These are phyloP conservation scores for Lochmaea capreae DNA, from an alignment of 2,888 invertebrate species.

Conservation along the genomic window DNA sequence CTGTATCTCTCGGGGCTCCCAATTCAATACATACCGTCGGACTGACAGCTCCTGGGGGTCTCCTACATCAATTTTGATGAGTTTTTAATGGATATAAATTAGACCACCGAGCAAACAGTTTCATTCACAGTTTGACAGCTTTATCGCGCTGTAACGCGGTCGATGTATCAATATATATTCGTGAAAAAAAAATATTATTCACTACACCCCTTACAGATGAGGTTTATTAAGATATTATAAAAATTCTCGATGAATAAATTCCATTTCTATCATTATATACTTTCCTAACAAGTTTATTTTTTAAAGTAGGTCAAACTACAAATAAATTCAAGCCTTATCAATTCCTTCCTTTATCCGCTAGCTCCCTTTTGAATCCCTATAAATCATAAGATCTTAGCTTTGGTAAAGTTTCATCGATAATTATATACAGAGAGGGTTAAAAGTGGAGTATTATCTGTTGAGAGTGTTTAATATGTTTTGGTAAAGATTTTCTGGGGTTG, in stretches of 20 bases:
- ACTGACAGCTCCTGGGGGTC: constrained; percentile 44
- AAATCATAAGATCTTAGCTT: constrained; percentile 19
- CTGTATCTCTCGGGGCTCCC: constrained; percentile 25
- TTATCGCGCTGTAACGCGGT: constrained; percentile 31
- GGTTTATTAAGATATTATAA: background rate
- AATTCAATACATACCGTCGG: constrained; percentile 34
- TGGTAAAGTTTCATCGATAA: background rate
- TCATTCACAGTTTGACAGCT: constrained; percentile 39
- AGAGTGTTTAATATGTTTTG: too few relatives aligned
- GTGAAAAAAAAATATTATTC: constrained; percentile 23
- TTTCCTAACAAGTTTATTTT: constrained; percentile 1
- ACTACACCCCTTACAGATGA: background rate
- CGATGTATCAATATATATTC: constrained; percentile 16
- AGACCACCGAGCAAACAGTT: constrained; percentile 44
- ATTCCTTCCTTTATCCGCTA: constrained; percentile 1
- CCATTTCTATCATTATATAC: background rate
- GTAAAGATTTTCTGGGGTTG: too few relatives aligned
- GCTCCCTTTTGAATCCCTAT: constrained; percentile 23
- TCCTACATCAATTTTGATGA: constrained; percentile 52
- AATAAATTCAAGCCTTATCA: constrained; percentile 24
- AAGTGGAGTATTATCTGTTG: too few relatives aligned
- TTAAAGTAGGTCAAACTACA: constrained; percentile 27
- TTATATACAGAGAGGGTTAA: background rate
- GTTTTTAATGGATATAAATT: constrained; percentile 55
- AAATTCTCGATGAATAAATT: too few relatives aligned